Conservation (phyloP, 2,888 invertebrate genomes). For the Drosophila parthenogenetica region DNA sequence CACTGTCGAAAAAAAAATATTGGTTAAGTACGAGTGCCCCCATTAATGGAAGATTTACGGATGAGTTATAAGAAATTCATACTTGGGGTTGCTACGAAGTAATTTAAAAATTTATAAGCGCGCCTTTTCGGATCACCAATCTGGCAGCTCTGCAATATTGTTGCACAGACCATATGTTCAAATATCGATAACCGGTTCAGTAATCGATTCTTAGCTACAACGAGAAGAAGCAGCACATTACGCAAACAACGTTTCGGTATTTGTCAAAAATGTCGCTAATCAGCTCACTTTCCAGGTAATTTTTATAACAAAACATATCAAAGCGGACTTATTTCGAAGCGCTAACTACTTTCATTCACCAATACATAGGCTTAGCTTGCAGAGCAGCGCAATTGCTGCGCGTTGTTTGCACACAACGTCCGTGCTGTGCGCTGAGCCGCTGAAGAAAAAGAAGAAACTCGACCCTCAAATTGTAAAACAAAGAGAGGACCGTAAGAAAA, state of each 20-base stretch:
- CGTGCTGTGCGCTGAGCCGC: constrained; percentile 89
- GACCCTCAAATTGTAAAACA: constrained; percentile 93
- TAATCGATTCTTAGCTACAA: background rate
- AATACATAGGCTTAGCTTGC: constrained; percentile 58
- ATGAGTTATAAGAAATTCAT: background rate
- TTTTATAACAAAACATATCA: background rate
- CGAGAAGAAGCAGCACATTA: constrained; percentile 56
- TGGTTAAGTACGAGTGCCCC: too few species aligned
- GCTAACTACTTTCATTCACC: constrained; percentile 13
- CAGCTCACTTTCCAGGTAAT: constrained; percentile 68
- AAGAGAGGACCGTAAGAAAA: constrained; percentile 92
- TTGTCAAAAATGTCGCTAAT: constrained; percentile 71
- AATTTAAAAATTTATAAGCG: background rate
- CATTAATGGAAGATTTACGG: too few species aligned
- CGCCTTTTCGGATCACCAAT: background rate
- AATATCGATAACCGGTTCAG: constrained; percentile 13
- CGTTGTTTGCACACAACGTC: constrained; percentile 77
- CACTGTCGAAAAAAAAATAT: too few species aligned
- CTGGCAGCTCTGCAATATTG: constrained; percentile 9
- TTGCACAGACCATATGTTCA: constrained; percentile 24
- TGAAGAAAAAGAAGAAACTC: constrained; percentile 94
- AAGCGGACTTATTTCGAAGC: background rate
- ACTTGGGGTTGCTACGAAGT: too few species aligned
- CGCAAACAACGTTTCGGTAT: constrained; percentile 54
- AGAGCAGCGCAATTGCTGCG: constrained; percentile 35